These are phyloP conservation scores for Buathra laborator DNA, from an alignment of 2,888 invertebrate genomes.

Conservation along the genomic window DNA sequence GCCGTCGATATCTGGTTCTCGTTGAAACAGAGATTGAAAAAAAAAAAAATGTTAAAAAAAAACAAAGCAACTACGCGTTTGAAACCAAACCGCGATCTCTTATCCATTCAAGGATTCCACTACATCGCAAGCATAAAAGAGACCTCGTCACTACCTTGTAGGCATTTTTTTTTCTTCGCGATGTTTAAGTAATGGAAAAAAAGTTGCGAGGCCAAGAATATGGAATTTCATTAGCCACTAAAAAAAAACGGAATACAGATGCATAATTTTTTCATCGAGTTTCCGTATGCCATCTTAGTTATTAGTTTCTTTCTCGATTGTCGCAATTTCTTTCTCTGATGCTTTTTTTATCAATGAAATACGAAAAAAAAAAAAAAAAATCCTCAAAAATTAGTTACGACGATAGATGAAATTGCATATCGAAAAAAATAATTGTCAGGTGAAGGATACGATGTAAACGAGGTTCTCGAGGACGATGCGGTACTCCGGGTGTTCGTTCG, in stretches of 20 bases:
- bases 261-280: background rate
- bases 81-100: slow-evolving; percentile 20
- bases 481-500: slow-evolving; percentile 6
- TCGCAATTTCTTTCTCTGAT: no score
- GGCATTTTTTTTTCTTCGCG: background rate
- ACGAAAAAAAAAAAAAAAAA: slow-evolving; percentile 6
- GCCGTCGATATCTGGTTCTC: slow-evolving; percentile 8
- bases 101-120: slow-evolving; percentile 20
- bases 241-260: background rate
- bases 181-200: background rate
- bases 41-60: background rate
- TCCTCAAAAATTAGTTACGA: no score
- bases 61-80: background rate
- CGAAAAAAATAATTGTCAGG: slow-evolving; percentile 1
- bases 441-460: background rate
- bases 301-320: no score
- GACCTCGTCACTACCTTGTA: background rate
- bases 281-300: background rate
- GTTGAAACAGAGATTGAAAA: background rate
- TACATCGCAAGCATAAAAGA: background rate
- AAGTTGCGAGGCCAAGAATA: background rate
- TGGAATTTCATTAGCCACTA: background rate
- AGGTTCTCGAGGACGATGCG: slow-evolving; percentile 40
- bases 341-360: no score
- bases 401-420: background rate